These are phyloP conservation scores for Indicator indicator DNA, from an alignment of 2,113 vertebrate species.

Conservation along the genomic window DNA sequence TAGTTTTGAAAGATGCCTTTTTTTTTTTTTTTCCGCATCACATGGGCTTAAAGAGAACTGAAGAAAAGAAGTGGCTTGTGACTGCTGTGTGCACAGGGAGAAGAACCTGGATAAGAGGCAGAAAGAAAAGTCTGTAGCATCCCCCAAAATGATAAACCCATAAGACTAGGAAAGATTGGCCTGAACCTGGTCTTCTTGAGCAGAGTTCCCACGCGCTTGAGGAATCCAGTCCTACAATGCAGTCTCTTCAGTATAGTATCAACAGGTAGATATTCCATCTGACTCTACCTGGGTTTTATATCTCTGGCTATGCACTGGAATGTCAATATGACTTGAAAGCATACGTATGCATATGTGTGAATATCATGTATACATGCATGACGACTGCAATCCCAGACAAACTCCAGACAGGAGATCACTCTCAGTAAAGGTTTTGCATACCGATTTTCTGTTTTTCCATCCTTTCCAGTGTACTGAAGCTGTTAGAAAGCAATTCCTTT, in stretches of 20 bases:
- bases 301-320: neutral
- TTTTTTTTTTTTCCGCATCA: neutral
- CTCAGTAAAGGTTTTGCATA: neutral
- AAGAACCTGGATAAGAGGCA: neutral
- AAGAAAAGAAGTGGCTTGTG: neutral
- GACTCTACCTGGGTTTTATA: neutral
- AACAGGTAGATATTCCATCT: neutral
- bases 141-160: neutral
- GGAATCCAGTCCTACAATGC: neutral
- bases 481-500: neutral
- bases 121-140: neutral
- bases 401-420: neutral
- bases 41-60: neutral
- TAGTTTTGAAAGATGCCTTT: neutral
- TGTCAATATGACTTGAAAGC: neutral
- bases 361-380: neutral
- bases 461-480: neutral
- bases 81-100: neutral
- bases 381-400: neutral
- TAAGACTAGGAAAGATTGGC: neutral
- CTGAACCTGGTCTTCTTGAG: neutral
- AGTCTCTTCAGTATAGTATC: neutral
- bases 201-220: neutral
- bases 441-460: neutral
- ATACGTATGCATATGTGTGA: neutral